These are phyloP conservation scores for Aphelenchoides bicaudatus DNA, from an alignment of 2,888 invertebrate genomes.

Conservation along the genomic window DNA sequence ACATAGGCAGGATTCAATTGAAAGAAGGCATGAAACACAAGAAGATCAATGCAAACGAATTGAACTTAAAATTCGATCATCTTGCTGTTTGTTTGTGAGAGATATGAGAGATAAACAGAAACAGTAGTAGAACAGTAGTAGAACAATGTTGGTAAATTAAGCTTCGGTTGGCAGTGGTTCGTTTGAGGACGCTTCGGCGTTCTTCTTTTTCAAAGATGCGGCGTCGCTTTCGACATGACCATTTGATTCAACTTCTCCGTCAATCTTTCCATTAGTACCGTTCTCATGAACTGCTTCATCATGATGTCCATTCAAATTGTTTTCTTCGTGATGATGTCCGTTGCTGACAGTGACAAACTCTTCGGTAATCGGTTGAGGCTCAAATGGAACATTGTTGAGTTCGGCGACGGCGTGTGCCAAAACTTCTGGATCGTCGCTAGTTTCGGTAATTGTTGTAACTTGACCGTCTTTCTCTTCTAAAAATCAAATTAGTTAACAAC, in stretches of 20 bases:
- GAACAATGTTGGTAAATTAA: too few relatives aligned
- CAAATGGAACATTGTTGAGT: background rate
- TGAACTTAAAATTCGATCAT: background rate
- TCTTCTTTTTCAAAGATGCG: background rate
- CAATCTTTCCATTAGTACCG: too few relatives aligned
- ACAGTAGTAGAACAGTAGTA: background rate
- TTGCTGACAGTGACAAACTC: too few relatives aligned
- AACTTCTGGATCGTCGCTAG: background rate
- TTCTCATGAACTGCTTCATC: slow-evolving; percentile 2
- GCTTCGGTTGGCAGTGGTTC: too few relatives aligned
- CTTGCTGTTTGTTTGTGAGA: background rate
- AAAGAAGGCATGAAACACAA: too few relatives aligned
- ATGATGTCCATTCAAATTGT: background rate
- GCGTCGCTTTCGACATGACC: slow-evolving; percentile 1
- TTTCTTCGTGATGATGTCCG: background rate
- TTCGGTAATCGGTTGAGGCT: slow-evolving; percentile 11
- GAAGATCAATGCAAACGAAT: background rate
- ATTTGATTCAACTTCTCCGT: too few relatives aligned
- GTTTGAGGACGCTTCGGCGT: too few relatives aligned
- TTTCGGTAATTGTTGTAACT: too few relatives aligned
- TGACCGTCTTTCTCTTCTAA: too few relatives aligned
- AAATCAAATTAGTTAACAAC: too few relatives aligned
- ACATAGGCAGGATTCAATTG: too few relatives aligned
- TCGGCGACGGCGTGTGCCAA: background rate
- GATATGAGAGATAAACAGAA: slow-evolving; percentile 6